Base-by-base conservation (phyloP, 2,888 invertebrate species). In the Taphrorychus bicolor region DNA sequence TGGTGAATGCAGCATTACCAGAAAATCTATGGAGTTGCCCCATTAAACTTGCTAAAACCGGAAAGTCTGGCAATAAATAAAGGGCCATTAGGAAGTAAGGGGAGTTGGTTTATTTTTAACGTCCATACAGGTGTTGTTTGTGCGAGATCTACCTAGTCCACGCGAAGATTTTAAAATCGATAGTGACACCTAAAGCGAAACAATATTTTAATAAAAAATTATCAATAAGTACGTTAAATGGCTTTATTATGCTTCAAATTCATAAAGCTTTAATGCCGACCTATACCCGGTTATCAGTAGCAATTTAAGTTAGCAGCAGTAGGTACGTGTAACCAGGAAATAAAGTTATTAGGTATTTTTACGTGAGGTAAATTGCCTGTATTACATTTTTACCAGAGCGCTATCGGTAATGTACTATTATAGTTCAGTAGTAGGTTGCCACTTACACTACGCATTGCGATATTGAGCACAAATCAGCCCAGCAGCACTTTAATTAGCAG, bases 341-440 rank as follows among this genome's bases (percentile, higher is more conserved):
- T 67, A 59, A 63, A 67, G 67, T 67, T 67, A 63, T 67, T 67
- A 67, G 22, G 18, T 19, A 56, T 62, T 67, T 66, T 67, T 67
- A 53, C 62, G 67, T 67, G 67, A 62, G 54, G 62, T 24, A 67
- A 67, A 67, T 67, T 62, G 58, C 67, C 59, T 18, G 22, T 59
- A 67, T 67, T 67, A 67, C 56, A 62, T 54, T 63, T 58, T 54
- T 65, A 24, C 32, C 32, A 59, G 58, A 62, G 58, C 58, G 52
- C 58, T 67, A 66, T 66, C 66, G 66, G 23, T 52, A 59, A n/a
- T n/a, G n/a, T n/a, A 32, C 32, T 32, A 32, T 32, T 32, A 32
- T 32, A 32, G 7, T 9, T 11, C 49, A 57, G 60, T n/a, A 51
- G 42, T 41, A 57, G 32, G 49, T 60, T 40, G 41, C 54, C 42